Evolutionary conservation across 2,113 vertebrate species (phyloP), one percentile per base, ranked within the genome.

Genomic region (Pangasianodon gigas): DNA sequence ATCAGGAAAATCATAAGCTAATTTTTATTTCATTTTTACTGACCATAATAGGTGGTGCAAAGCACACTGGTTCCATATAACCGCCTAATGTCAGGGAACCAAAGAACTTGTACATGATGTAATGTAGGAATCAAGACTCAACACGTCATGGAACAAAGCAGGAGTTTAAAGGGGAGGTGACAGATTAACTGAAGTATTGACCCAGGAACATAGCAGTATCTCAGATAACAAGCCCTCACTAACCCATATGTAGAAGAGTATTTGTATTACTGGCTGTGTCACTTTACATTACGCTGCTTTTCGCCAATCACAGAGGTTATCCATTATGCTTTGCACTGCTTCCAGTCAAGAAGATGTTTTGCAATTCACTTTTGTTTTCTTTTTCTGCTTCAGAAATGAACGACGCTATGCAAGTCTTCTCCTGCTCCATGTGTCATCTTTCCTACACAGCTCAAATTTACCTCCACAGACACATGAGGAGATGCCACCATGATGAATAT

Each of bases 401-500:
- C 9, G 37, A 62, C 4, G 16, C 32, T 37, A 1, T 84, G 32
- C 54, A 41, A 24, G 32, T 84, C 56, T 62, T 62, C 82, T 84
- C 56, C 37, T 84, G 82, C 37, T 2, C 56, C 56, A 4, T 84
- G 56, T 84, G 82, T 84, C 37, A 10, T 24, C 82, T 84, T 84
- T 62, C 82, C 56, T 84, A 62, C 56, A 84, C 56, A 0, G 82
- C 56, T 84, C 32, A 44, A 14, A 21, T 26, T 44, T 84, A 84
- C 56, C 82, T 62, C 82, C 82, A 84, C 21, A 44, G 56, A 14
- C 56, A 84, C 82, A 84, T 84, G 18, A 62, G 32, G 32, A 60
- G 82, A 26, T 62, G 82, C 82, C 56, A 84, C 82, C 37, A 44
- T 7, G 82, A 84, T 21, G 56, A 84, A 26, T 62, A 84, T 44